Evolutionary conservation across 2,113 vertebrate species (phyloP).

Genomic region (Polypterus senegalus): DNA sequence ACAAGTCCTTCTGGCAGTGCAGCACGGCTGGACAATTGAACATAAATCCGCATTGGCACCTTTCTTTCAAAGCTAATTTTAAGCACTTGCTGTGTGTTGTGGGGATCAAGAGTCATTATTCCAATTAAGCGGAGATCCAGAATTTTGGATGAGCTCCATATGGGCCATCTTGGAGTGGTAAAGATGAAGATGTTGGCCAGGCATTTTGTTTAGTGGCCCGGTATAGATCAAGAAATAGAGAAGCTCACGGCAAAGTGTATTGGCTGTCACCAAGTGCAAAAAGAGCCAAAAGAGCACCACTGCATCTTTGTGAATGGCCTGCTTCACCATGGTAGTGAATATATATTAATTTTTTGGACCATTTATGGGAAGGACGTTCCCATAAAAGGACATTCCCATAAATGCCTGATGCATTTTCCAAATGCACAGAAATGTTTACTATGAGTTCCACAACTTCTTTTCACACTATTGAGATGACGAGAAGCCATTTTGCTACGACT

Average conservation of each 20-base stretch:
- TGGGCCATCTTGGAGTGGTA: constrained; percentile 5
- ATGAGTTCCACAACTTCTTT: background rate
- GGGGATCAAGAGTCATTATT: background rate
- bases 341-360: constrained; percentile 8
- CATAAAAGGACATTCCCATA: no score
- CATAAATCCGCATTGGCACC: background rate
- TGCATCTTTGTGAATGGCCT: constrained; percentile 16
- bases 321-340: constrained; percentile 1
- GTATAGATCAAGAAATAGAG: constrained; percentile 2
- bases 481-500: background rate
- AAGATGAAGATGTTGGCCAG: constrained; percentile 12
- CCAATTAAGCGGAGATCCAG: background rate
- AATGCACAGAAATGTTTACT: constrained; percentile 7
- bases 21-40: constrained; percentile 4
- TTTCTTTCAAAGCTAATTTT: background rate
- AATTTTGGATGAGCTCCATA: constrained; percentile 6
- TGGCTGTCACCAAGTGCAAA: constrained; percentile 12
- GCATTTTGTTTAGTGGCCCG: constrained; percentile 3
- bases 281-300: background rate
- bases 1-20: background rate
- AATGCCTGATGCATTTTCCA: constrained; percentile 7
- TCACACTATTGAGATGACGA: background rate
- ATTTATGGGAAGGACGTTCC: constrained; percentile 5
- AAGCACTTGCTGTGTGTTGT: background rate
- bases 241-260: constrained; percentile 4